Evolutionary conservation across 2,113 vertebrate genomes (phyloP).

Genomic region (Mus musculus): GRCm39 chr15:27127501-27128000

Average conservation of each 20-base stretch:
- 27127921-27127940: conserved; percentile 50
- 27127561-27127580: conserved; percentile 35
- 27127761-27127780: not conserved
- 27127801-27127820: conserved; percentile 42
- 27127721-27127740: not conserved
- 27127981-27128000: not conserved
- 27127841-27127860: not conserved
- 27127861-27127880: not conserved
- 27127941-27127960: conserved; percentile 56
- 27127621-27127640: not conserved
- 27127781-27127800: conserved; percentile 61
- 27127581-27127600: not conserved
- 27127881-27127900: conserved; percentile 52
- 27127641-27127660: not conserved
- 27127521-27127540: not conserved
- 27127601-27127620: not conserved
- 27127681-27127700: not conserved
- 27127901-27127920: conserved; percentile 9
- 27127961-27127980: conserved; percentile 63
- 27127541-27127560: not conserved
- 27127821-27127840: conserved; percentile 58
- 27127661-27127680: not conserved
- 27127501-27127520: not conserved
- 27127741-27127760: conserved; percentile 1
- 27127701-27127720: not conserved